Base-by-base conservation (phyloP, 1,140 invertebrate species). In the Cydia splendana region DNA sequence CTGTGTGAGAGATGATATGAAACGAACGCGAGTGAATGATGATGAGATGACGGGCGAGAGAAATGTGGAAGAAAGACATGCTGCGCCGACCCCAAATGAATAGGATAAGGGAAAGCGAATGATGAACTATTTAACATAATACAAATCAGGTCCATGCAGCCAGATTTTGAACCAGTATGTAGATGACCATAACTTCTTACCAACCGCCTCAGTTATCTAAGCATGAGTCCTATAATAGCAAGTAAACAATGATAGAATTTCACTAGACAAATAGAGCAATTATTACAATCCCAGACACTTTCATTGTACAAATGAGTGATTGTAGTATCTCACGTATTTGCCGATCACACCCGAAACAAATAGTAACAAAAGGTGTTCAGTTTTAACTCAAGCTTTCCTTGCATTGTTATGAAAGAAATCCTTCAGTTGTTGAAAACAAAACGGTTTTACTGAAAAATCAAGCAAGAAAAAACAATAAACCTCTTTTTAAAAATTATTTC, bases 321-420 rank as follows among this genome's bases (percentile, higher is more conserved):
- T 62, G 57, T 20, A 62, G 57, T 3, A 62, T 62, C 57, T 62
- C 57, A 24, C 57, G 57, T 62, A 62, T 62, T 62, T 62, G 20
- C 57, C 20, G 57, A 62, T 62, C 10, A 10, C 7, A 24, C 18
- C 57, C 57, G 20, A 62, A 62, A 24, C 18, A 62, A 24, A 24
- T 24, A 12, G 0, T 62, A 53, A 53, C 51, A 53, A 53, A 53
- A 53, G 51, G 15, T 53, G 51, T 18, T 18, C 4, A 53, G 51
- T 18, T 53, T 53, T 2, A 53, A 53, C 15, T 4, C 15, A 10
- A 9, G 9, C 57, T 62, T 24, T 62, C 57, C 2, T 62, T 12
- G 4, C 34, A 34, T 53, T 53, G 15, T 53, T 13, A 4, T 51
- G 5, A 53, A 48, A 48, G 45, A 48, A 53, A 53, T 53, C 2